These are phyloP conservation scores for Dermatemys mawii DNA, from an alignment of 2,113 vertebrate genomes.

Conservation along the genomic window DNA sequence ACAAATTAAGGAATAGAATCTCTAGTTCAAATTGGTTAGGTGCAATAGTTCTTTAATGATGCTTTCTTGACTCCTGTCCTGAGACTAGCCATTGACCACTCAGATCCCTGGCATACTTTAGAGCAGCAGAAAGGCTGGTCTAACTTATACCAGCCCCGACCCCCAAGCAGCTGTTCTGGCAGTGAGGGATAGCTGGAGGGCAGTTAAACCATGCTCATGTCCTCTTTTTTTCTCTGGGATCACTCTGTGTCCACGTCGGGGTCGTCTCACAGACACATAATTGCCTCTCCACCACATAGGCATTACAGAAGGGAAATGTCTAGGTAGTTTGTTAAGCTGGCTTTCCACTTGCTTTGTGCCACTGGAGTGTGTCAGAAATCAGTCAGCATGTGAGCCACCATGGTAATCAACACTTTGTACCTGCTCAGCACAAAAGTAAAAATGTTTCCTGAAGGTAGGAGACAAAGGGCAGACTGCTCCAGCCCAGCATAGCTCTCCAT, in stretches of 20 bases:
- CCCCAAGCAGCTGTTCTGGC: too few species aligned
- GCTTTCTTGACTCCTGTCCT: not conserved
- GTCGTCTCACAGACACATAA: not conserved
- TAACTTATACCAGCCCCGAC: fast-evolving
- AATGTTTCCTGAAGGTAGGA: fast-evolving
- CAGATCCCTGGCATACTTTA: not conserved
- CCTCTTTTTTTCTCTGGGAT: not conserved
- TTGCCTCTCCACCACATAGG: not conserved
- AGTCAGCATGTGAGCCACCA: not conserved
- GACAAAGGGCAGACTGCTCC: not conserved
- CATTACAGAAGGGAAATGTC: not conserved
- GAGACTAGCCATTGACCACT: not conserved
- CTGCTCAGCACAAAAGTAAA: not conserved
- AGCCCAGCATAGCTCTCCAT: not conserved
- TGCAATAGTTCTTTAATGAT: not conserved
- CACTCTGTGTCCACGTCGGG: fast-evolving
- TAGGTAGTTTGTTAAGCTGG: not conserved
- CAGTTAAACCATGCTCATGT: not conserved
- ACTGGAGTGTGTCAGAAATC: not conserved
- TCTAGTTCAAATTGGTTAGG: not conserved
- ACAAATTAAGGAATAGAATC: too few species aligned
- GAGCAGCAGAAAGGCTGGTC: not conserved
- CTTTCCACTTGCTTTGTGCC: not conserved
- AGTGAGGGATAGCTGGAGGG: fast-evolving
- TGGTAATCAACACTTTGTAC: not conserved